Percentiles rank a stretch among this genome's conserved stretches.
phyloP scores from a whole-genome alignment of 2,797 vertebrate genomes.

The Propithecus deckenii region DNA sequence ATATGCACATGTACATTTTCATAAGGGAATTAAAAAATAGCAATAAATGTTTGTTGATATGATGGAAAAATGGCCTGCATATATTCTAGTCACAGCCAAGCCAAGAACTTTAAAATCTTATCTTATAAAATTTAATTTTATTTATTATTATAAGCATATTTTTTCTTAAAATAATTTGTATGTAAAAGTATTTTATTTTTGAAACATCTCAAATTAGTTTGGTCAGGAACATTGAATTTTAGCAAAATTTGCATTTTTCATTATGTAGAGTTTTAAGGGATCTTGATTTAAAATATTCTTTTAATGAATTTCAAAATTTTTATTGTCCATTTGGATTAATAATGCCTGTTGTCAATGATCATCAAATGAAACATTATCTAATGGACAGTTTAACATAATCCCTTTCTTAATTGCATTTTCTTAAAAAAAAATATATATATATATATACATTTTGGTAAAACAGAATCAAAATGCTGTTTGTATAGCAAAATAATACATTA shows the following conservation, averaged over 20 bases:
- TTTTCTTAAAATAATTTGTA: constrained; percentile 46
- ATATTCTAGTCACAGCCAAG: constrained; percentile 55
- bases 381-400: neutral
- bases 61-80: constrained; percentile 2
- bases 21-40: neutral
- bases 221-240: neutral
- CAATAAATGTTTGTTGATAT: constrained; percentile 21
- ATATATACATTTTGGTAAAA: neutral
- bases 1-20: neutral
- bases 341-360: neutral
- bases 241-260: neutral
- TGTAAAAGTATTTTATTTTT: constrained; percentile 53
- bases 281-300: neutral
- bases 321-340: neutral
- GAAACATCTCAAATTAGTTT: neutral
- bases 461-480: neutral
- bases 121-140: constrained; percentile 66
- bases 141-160: constrained; percentile 32
- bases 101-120: neutral
- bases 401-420: neutral
- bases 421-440: neutral
- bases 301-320: neutral
- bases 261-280: neutral
- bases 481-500: neutral
- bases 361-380: neutral